phyloP scores from a whole-genome alignment of 2,888 invertebrate genomes.

The Sinohyriopsis cumingii region DNA sequence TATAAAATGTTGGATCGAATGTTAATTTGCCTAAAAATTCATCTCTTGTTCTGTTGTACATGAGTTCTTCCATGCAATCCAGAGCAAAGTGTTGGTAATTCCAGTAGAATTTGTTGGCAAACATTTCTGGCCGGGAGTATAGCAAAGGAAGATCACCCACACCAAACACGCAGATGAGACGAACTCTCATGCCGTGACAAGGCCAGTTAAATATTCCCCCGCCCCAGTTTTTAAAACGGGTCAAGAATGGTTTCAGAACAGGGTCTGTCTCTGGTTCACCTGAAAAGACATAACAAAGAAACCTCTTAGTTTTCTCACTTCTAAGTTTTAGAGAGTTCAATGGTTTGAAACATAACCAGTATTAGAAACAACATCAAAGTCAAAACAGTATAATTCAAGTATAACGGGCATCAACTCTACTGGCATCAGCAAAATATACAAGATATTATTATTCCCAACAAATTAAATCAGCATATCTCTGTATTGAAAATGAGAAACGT shows the following conservation, averaged over 20 bases:
- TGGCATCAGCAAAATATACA: no score
- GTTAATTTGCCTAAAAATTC: conserved; percentile 24
- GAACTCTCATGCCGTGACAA: conserved; percentile 54
- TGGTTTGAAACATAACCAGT: no score
- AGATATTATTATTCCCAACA: no score
- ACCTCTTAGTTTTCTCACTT: no score
- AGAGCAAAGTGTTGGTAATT: conserved; percentile 53
- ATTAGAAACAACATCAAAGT: no score
- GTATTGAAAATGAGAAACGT: no score
- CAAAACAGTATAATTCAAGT: no score
- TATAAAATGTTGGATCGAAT: conserved; percentile 38
- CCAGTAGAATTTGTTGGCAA: conserved; percentile 66
- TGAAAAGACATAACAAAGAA: conserved; percentile 11
- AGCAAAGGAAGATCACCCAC: conserved; percentile 60
- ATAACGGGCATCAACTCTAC: no score
- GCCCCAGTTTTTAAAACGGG: conserved; percentile 62
- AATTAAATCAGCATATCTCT: no score
- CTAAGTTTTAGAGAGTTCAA: no score
- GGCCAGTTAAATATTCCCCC: conserved; percentile 28
- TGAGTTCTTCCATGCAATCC: conserved; percentile 57
- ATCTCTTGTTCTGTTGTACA: conserved; percentile 44
- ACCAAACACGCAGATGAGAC: conserved; percentile 63
- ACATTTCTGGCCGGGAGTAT: conserved; percentile 51
- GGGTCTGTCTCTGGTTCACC: conserved; percentile 52
- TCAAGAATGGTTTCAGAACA: conserved; percentile 43